phyloP scores from a whole-genome alignment of 1,140 invertebrate species.

The Mizuhopecten yessoensis region DNA sequence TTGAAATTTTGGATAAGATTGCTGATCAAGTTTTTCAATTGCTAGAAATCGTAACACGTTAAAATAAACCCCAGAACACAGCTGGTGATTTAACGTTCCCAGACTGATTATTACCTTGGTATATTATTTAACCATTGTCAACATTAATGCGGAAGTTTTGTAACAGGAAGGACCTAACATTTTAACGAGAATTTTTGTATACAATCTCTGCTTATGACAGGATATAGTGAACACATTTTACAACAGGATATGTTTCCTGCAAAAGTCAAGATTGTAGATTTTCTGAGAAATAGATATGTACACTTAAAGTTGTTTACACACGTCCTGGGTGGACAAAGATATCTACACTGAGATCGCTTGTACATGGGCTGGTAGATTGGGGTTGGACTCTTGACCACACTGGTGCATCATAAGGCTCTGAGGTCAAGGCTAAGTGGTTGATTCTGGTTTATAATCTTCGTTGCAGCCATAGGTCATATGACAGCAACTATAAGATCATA shows the following conservation, averaged over 20 bases:
- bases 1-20: neutral
- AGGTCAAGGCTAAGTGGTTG: no score
- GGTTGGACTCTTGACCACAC: neutral
- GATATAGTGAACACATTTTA: neutral
- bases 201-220: neutral
- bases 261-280: neutral
- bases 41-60: neutral
- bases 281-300: neutral
- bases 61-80: neutral
- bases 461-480: no score
- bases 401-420: no score
- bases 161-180: neutral
- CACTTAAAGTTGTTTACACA: neutral
- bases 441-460: no score
- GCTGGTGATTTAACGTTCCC: neutral
- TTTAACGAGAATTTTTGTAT: no score
- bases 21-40: neutral
- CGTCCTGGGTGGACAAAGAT: neutral
- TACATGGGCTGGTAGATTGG: neutral
- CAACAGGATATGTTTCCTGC: neutral
- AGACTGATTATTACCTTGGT: no score
- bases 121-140: neutral
- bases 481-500: no score
- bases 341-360: neutral
- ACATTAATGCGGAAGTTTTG: neutral